phyloP scores from a whole-genome alignment of 2,113 vertebrate species.

The Oreochromis niloticus region DNA sequence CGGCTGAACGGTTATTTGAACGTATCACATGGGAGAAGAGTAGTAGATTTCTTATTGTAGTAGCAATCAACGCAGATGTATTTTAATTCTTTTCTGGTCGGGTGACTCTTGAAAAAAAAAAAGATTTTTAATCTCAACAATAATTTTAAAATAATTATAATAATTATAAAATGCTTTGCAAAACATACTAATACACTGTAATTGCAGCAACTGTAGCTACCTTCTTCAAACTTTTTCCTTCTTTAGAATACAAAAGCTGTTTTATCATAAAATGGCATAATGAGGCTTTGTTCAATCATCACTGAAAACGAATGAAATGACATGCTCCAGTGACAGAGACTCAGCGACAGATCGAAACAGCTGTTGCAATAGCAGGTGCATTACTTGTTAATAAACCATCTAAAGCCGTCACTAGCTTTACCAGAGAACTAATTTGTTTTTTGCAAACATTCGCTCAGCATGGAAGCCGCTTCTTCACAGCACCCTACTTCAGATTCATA shows the following conservation, averaged over 20 bases:
- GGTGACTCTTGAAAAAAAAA: neutral
- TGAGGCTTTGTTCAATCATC: neutral
- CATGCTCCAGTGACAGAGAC: neutral
- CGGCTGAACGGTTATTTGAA: neutral
- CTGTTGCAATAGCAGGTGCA: neutral
- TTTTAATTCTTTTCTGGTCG: neutral
- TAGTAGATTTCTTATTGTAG: neutral
- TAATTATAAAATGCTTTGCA: neutral
- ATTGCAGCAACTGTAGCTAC: neutral
- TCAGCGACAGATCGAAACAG: neutral
- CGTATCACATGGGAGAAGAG: neutral
- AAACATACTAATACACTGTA: neutral
- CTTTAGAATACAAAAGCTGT: neutral
- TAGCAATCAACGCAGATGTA: neutral
- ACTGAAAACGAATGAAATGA: neutral
- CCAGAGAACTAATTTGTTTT: neutral
- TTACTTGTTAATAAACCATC: constrained; percentile 7
- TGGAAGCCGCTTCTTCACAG: neutral
- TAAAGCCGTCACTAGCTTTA: neutral
- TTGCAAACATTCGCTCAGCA: neutral
- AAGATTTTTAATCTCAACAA: neutral
- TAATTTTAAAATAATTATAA: neutral
- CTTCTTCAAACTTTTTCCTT: neutral
- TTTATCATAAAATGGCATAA: neutral
- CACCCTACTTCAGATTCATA: neutral